Conservation (phyloP, 2,888 invertebrate species). For the Abrostola tripartita region DNA sequence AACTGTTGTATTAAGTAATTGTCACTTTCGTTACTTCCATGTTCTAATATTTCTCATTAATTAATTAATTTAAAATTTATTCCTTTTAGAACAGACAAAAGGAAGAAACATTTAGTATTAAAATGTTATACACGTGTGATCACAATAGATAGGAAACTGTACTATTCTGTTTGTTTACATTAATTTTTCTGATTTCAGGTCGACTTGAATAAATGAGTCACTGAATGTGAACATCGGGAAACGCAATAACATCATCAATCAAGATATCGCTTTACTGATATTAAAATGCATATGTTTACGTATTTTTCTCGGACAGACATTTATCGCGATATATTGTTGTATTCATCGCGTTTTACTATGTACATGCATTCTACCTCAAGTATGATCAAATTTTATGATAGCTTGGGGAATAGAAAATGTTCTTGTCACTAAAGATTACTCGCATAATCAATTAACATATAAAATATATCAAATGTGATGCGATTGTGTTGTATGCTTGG, state of each 20-base stretch:
- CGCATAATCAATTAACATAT: slow-evolving; percentile 43
- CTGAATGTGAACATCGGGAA: slow-evolving; percentile 57
- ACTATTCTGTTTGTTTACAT: slow-evolving; percentile 6
- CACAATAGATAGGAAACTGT: background rate
- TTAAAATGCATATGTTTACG: slow-evolving; percentile 36
- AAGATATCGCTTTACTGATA: slow-evolving; percentile 50
- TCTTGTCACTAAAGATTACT: slow-evolving; percentile 33
- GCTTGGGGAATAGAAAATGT: slow-evolving; percentile 36
- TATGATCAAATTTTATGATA: slow-evolving; percentile 51
- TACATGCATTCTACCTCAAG: slow-evolving; percentile 42
- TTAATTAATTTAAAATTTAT: background rate
- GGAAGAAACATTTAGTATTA: background rate
- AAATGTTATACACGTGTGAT: background rate
- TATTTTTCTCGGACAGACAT: slow-evolving; percentile 35
- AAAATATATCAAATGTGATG: slow-evolving; percentile 30
- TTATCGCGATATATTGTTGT: slow-evolving; percentile 34
- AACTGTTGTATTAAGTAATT: too few species aligned
- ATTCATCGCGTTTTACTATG: slow-evolving; percentile 34
- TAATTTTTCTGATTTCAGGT: slow-evolving; percentile 57
- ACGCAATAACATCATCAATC: slow-evolving; percentile 52
- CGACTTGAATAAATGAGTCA: slow-evolving; percentile 50
- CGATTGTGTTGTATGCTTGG: slow-evolving; percentile 38
- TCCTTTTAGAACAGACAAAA: too few species aligned
- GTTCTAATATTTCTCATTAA: background rate
- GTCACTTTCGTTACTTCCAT: too few species aligned